phyloP scores from a whole-genome alignment of 2,113 vertebrate genomes.

The Eulacestoma nigropectus region DNA sequence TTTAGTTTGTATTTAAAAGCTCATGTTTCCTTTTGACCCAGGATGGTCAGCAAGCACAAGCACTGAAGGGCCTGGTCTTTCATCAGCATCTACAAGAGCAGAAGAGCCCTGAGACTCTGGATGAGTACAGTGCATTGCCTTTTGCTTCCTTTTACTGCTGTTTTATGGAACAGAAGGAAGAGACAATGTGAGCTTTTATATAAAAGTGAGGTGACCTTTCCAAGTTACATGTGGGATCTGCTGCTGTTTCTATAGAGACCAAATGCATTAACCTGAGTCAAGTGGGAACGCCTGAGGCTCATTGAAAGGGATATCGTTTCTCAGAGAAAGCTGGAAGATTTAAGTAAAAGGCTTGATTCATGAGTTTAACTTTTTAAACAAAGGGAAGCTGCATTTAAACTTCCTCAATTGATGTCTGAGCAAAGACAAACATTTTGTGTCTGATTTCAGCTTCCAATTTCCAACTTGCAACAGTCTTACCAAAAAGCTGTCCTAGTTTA shows the following conservation, averaged over 20 bases:
- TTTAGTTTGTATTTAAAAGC: constrained; percentile 43
- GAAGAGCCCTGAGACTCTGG: constrained; percentile 22
- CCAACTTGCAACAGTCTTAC: not conserved
- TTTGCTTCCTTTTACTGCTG: constrained; percentile 23
- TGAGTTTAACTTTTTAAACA: not conserved
- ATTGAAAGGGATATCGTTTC: constrained; percentile 45
- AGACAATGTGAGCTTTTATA: constrained; percentile 60
- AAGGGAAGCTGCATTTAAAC: constrained; percentile 3
- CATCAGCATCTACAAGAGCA: constrained; percentile 12
- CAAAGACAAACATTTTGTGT: not conserved
- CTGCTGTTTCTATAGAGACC: constrained; percentile 74
- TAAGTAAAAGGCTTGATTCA: constrained; percentile 57
- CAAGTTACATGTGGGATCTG: constrained; percentile 63
- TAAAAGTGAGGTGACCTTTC: constrained; percentile 72
- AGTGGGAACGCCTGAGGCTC: constrained; percentile 52
- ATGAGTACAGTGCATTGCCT: not conserved
- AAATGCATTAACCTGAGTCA: constrained; percentile 70
- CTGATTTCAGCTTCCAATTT: not conserved
- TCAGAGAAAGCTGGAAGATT: constrained; percentile 58
- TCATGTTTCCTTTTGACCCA: constrained; percentile 54
- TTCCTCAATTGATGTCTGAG: not conserved
- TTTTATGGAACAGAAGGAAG: constrained; percentile 26
- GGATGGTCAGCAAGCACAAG: not conserved
- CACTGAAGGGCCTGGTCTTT: constrained; percentile 31
- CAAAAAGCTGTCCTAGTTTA: not conserved